These are phyloP conservation scores for Chaetoderma sp. DNA, from an alignment of 2,888 invertebrate species.

Conservation along the genomic window DNA sequence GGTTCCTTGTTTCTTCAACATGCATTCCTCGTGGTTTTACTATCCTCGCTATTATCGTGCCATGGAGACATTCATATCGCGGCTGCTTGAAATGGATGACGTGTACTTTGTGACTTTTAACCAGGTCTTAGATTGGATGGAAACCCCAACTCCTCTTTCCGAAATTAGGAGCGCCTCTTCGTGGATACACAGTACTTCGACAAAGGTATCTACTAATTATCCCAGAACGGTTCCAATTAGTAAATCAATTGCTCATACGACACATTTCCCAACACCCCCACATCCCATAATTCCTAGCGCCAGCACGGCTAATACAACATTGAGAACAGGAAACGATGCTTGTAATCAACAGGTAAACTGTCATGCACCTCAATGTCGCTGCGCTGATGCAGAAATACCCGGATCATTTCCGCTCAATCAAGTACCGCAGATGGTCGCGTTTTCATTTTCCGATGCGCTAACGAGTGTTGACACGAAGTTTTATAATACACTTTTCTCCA, in stretches of 20 bases:
- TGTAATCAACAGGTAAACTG: not conserved
- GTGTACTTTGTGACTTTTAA: constrained; percentile 4
- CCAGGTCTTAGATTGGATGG: not conserved
- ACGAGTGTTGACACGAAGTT: constrained; percentile 38
- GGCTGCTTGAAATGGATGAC: not conserved
- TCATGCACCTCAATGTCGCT: not conserved
- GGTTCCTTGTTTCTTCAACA: constrained; percentile 84
- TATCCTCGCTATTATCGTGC: constrained; percentile 12
- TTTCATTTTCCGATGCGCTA: constrained; percentile 54
- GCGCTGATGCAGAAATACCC: not conserved
- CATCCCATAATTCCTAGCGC: not conserved
- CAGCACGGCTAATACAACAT: not conserved
- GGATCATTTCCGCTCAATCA: constrained; percentile 32
- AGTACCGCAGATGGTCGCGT: constrained; percentile 53
- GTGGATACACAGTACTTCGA: not conserved
- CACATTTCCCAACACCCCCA: too few relatives aligned
- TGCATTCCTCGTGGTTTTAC: constrained; percentile 83
- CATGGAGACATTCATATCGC: constrained; percentile 5
- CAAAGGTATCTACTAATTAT: too few relatives aligned
- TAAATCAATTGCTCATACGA: too few relatives aligned
- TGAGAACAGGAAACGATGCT: not conserved
- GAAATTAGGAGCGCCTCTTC: not conserved
- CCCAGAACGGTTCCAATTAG: not conserved
- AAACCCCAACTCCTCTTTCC: not conserved
- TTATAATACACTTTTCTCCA: constrained; percentile 43